A percentile compares a stretch with the other conserved stretches of the same genome.
Evolutionary conservation across 2,888 invertebrate species (phyloP).

Genomic region (Mayetiola destructor): DNA sequence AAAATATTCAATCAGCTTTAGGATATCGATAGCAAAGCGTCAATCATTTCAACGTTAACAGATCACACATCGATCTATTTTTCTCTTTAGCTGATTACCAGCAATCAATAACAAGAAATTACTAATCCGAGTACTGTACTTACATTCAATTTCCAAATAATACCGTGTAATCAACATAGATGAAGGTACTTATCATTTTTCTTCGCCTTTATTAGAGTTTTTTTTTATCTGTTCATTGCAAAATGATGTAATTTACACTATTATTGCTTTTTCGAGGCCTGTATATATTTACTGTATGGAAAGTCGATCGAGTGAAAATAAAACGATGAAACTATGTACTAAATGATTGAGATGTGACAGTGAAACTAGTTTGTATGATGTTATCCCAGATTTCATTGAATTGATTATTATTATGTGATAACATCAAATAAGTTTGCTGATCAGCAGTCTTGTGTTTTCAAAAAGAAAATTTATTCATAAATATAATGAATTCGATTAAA

Average conservation of each 20-base stretch:
- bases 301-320: not conserved
- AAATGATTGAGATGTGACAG: not conserved
- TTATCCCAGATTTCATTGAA: too few species aligned
- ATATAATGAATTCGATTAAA: too few species aligned
- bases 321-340: not conserved
- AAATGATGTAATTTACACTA: not conserved
- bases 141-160: not conserved
- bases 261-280: too few species aligned
- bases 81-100: too few species aligned
- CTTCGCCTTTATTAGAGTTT: not conserved
- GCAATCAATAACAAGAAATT: not conserved
- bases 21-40: slow-evolving; percentile 2
- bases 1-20: slow-evolving; percentile 9
- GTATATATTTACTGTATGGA: too few species aligned
- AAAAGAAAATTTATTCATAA: too few species aligned
- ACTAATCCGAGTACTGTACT: not conserved
- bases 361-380: too few species aligned
- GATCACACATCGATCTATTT: too few species aligned
- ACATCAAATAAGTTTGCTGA: too few species aligned
- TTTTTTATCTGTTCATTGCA: not conserved
- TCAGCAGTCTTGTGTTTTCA: too few species aligned
- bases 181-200: not conserved
- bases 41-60: too few species aligned
- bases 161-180: slow-evolving; percentile 11
- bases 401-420: too few species aligned